phyloP scores from a whole-genome alignment of 2,113 vertebrate species.

The Numida meleagris region DNA sequence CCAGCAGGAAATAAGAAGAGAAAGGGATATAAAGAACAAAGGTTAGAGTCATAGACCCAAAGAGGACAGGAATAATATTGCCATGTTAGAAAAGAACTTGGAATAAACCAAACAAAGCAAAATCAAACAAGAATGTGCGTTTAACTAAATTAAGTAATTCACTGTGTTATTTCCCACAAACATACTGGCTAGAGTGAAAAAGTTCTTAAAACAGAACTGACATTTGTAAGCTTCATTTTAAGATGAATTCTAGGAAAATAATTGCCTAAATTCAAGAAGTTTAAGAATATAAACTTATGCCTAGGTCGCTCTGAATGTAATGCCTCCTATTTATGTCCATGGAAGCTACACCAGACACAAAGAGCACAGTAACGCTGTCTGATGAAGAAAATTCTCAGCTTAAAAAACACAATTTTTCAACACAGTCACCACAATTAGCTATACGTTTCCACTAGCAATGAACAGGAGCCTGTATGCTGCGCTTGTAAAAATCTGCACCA shows the following conservation, averaged over 20 bases:
- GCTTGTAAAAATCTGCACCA: too few species aligned
- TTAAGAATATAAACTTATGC: neutral
- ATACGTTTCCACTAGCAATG: too few species aligned
- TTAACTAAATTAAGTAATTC: neutral
- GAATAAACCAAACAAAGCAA: neutral
- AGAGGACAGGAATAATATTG: neutral
- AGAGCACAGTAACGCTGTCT: too few species aligned
- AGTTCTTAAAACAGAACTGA: neutral
- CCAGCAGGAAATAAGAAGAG: neutral
- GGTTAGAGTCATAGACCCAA: neutral
- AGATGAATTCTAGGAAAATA: neutral
- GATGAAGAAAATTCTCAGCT: too few species aligned
- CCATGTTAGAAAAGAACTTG: neutral
- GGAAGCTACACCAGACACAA: too few species aligned
- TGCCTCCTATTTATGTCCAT: too few species aligned
- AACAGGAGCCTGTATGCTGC: too few species aligned
- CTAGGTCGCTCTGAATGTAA: too few species aligned
- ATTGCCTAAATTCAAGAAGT: neutral
- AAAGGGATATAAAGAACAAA: neutral
- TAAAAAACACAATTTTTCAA: too few species aligned
- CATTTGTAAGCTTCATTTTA: neutral
- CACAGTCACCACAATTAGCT: too few species aligned
- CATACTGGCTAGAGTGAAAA: neutral
- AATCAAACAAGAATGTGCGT: neutral
- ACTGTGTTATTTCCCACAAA: neutral